Conservation (phyloP, 2,888 invertebrate species). For the Psococerastis gibbosa region DNA sequence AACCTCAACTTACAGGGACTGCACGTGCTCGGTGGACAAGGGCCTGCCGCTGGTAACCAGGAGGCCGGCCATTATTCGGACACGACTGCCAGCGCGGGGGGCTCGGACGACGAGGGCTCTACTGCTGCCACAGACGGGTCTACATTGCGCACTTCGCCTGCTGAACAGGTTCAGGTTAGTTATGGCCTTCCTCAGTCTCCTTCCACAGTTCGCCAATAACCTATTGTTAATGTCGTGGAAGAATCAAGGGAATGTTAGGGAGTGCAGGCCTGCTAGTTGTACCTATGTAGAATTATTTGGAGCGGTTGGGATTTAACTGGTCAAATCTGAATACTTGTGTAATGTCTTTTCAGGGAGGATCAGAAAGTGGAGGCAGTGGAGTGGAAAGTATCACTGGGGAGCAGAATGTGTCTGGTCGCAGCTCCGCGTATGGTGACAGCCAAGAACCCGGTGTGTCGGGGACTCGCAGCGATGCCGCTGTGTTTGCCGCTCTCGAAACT, state of each 20-base stretch:
- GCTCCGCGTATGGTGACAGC: conserved; percentile 74
- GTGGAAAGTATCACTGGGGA: conserved; percentile 83
- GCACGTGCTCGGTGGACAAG: conserved; percentile 14
- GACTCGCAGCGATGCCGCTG: conserved; percentile 36
- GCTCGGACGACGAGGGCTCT: conserved; percentile 87
- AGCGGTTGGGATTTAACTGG: too few relatives aligned
- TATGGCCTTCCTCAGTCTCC: conserved; percentile 14
- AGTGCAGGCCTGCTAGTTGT: too few relatives aligned
- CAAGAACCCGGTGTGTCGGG: conserved; percentile 32
- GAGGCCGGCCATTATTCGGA: conserved; percentile 54
- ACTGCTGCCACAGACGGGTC: conserved; percentile 91
- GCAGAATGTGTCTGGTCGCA: conserved; percentile 70
- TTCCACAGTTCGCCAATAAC: conserved; percentile 12
- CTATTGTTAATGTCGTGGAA: background rate
- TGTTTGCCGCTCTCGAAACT: conserved; percentile 29
- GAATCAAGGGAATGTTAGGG: too few relatives aligned
- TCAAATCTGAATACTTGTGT: too few relatives aligned
- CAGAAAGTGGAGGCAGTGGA: conserved; percentile 81
- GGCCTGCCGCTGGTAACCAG: conserved; percentile 21
- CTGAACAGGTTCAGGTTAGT: conserved; percentile 37
- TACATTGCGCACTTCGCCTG: conserved; percentile 68
- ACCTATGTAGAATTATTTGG: too few relatives aligned
- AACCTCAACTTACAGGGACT: conserved; percentile 11
- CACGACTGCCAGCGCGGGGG: conserved; percentile 67
- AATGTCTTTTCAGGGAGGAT: too few relatives aligned